Evolutionary conservation across 2,888 invertebrate genomes (phyloP), one percentile per base, ranked within the genome.

Genomic region (Cheiracanthium punctorium): DNA sequence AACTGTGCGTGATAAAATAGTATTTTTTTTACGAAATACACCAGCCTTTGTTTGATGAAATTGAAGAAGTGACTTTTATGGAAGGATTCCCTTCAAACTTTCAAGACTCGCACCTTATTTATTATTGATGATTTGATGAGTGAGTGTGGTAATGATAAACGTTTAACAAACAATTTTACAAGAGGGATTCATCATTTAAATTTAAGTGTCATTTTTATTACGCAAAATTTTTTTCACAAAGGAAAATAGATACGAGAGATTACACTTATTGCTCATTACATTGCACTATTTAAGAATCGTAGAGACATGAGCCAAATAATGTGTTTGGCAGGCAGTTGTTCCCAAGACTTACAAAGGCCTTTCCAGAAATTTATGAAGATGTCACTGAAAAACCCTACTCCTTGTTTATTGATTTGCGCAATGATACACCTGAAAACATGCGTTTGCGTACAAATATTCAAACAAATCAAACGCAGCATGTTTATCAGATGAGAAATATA

Each of bases 111-210:
- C 12, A 64, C 65, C 41, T 32, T 72, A 12, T 67, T 80, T 20
- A 73, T 80, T 1, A 65, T 80, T n/a, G 48, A 80, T 12, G 33
- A 80, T 74, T 65, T 80, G 12, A 80, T 80, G 80, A 5, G 14
- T 43, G 67, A 80, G 28, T 58, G 52, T 58, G 7, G 5, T 17
- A 80, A 37, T 29, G 32, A 58, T 52, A 71, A 71, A 24, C 14
- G 33, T 7, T 28, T 80, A 17, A 48, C 37, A 10, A 17, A 70
- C 1, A 2, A 65, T 10, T 75, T 76, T 58, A 76, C 82, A 8
- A 28, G 24, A 20, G 75, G 82, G 5, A 73, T 43, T 17, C 82
- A 82, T 32, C 75, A 70, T 76, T 28, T 52, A 24, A 81, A 67
- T 48, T 29, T 74, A 1, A 32, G 30, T n/a, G 30, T 81, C 14